Conservation (phyloP, 1,140 invertebrate genomes). For the Eriocheir sinensis region DNA sequence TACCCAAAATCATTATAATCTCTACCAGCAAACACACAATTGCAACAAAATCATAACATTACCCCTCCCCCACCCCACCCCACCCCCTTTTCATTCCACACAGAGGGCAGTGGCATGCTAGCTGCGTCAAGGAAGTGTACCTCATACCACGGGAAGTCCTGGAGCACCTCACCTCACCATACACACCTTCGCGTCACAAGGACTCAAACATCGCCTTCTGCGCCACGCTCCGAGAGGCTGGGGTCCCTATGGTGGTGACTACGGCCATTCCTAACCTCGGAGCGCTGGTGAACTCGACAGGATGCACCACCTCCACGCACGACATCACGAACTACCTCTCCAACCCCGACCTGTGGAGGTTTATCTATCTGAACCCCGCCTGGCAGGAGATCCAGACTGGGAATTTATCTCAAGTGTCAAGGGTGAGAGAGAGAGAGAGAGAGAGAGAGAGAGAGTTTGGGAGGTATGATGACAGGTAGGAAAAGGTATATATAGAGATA, state of each 20-base stretch:
- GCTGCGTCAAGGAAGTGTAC: slow-evolving; percentile 49
- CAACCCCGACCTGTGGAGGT: slow-evolving; percentile 44
- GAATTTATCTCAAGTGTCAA: not conserved
- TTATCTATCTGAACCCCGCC: not conserved
- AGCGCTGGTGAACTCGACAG: slow-evolving; percentile 3
- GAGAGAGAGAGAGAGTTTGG: not conserved
- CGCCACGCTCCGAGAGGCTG: slow-evolving; percentile 49
- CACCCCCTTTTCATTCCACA: not conserved
- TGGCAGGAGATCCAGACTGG: not conserved
- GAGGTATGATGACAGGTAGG: too few species aligned
- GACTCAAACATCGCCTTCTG: slow-evolving; percentile 46
- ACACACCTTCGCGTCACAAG: not conserved
- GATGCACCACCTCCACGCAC: not conserved
- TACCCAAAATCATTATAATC: too few species aligned
- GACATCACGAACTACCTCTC: not conserved
- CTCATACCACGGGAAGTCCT: slow-evolving; percentile 18
- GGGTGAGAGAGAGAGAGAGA: slow-evolving; percentile 36
- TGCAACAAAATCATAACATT: too few species aligned
- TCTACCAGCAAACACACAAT: too few species aligned
- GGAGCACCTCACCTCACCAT: not conserved
- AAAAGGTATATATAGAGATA: too few species aligned
- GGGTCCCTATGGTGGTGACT: slow-evolving; percentile 57
- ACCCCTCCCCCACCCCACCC: not conserved
- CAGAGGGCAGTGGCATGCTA: slow-evolving; percentile 58
- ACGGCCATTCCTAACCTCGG: slow-evolving; percentile 39